These are phyloP conservation scores for Drosophila planitibia DNA, from an alignment of 2,888 invertebrate genomes.

Conservation along the genomic window DNA sequence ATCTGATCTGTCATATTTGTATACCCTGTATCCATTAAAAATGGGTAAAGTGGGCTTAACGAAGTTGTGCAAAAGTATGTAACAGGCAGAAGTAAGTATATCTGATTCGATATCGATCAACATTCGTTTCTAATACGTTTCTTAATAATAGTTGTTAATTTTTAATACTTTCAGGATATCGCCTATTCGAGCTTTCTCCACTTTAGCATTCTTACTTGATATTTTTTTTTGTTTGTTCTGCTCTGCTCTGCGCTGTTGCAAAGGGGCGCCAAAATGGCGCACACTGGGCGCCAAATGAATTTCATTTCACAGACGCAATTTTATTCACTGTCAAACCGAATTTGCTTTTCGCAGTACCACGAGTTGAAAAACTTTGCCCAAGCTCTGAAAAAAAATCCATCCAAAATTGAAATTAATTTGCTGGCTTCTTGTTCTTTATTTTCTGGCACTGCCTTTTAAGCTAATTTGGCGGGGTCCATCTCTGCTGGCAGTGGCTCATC, in stretches of 20 bases:
- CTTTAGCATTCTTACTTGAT: constrained; percentile 12
- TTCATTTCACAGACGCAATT: constrained; percentile 77
- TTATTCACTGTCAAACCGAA: constrained; percentile 79
- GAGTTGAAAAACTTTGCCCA: constrained; percentile 43
- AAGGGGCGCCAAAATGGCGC: constrained; percentile 64
- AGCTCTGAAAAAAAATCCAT: constrained; percentile 2
- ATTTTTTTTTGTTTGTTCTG: background rate
- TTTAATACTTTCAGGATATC: background rate
- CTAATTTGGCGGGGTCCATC: constrained; percentile 64
- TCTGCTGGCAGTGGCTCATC: constrained; percentile 25
- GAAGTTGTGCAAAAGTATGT: background rate
- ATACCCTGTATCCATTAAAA: background rate
- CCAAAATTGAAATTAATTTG: constrained; percentile 72
- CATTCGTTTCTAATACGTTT: background rate
- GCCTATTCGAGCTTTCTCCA: background rate
- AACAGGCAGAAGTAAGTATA: background rate
- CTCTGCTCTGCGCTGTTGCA: constrained; percentile 2
- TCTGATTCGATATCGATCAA: background rate
- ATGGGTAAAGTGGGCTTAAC: background rate
- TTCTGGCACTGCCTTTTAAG: constrained; percentile 60
- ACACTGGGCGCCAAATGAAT: constrained; percentile 77
- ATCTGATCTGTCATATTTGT: background rate
- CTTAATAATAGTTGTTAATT: background rate
- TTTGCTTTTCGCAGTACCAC: constrained; percentile 50
- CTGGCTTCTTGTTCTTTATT: constrained; percentile 38